These are phyloP conservation scores for Calidris pygmaea DNA, from an alignment of 2,113 vertebrate species.

Conservation along the genomic window DNA sequence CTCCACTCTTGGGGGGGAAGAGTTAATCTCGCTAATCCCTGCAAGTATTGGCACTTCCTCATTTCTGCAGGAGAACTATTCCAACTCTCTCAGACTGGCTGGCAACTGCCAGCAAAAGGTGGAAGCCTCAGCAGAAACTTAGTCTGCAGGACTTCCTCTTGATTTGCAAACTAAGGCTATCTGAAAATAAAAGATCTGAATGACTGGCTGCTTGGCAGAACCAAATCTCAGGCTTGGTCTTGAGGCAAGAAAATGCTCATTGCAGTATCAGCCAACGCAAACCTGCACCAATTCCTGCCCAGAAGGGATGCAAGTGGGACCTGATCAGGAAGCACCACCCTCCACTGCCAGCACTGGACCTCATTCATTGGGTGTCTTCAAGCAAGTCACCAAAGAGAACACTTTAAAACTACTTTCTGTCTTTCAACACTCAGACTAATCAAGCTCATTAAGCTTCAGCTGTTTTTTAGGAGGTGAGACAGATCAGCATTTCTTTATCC, in stretches of 20 bases:
- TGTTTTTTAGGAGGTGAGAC: background rate
- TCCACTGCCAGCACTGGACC: background rate
- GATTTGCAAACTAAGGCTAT: conserved; percentile 9
- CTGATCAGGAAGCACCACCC: background rate
- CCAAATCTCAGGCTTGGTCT: background rate
- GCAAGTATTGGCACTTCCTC: conserved; percentile 16
- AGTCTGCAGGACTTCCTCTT: conserved; percentile 42
- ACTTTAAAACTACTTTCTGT: background rate
- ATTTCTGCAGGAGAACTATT: conserved; percentile 40
- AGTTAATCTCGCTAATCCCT: background rate
- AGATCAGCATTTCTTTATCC: background rate
- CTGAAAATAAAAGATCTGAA: background rate
- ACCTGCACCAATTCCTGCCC: background rate
- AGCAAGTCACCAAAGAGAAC: background rate
- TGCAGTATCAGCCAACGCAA: background rate
- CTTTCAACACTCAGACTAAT: background rate
- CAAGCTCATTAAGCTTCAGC: background rate
- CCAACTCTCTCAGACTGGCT: background rate
- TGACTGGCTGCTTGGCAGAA: background rate
- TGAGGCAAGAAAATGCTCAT: background rate
- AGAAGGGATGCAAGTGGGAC: background rate
- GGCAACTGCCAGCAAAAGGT: conserved; percentile 2
- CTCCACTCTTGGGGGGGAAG: fast-evolving
- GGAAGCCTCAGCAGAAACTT: conserved; percentile 38
- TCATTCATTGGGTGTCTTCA: background rate